Evolutionary conservation across 2,113 vertebrate genomes (phyloP), one percentile per base, ranked within the genome.

Genomic region (Xiphophorus hellerii): DNA sequence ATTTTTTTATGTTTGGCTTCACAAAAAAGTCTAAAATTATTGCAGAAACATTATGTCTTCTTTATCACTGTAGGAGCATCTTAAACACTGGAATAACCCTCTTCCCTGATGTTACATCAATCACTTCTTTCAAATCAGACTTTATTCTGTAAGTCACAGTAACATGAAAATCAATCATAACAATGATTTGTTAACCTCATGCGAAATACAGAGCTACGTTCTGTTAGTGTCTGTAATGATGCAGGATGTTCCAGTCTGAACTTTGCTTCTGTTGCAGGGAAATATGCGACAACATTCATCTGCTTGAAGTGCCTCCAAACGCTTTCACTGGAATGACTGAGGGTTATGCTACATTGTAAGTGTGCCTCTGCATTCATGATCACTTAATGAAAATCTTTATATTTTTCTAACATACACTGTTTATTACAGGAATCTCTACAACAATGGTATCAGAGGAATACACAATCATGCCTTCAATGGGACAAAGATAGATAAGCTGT

Each of bases 381-480:
- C 1, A 0, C 22, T 58, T n/a, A 58, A n/a, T n/a, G 22, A n/a
- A 25, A 25, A 20, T 48, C 22, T 10, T 10, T 54, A 28, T 28
- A 10, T 54, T 58, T 58, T 58, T n/a, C 8, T n/a, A 58, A 86
- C 85, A 20, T 20, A 48, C 14, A 1, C 14, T 48, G 44, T 48
- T 20, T 48, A 48, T 48, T 17, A 68, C 74, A 97, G 96, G 82
- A 96, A 96, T 87, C 83, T 96, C 30, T 96, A 95, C 82, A 96
- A 96, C 94, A 97, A 97, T 31, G 96, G 96, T 87, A 95, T 97
- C 90, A 93, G 94, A 94, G 95, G 96, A 90, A 96, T 97, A 89
- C 94, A 96, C 39, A 94, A 94, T 73, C 89, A 96, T 12, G 96
- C 95, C 37, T 97, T 97, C 92, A 97, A 96, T 0, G 94, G 96